Evolutionary conservation across 1,140 invertebrate species (phyloP), one percentile per base, ranked within the genome.

Genomic region (Ceratitis capitata): DNA sequence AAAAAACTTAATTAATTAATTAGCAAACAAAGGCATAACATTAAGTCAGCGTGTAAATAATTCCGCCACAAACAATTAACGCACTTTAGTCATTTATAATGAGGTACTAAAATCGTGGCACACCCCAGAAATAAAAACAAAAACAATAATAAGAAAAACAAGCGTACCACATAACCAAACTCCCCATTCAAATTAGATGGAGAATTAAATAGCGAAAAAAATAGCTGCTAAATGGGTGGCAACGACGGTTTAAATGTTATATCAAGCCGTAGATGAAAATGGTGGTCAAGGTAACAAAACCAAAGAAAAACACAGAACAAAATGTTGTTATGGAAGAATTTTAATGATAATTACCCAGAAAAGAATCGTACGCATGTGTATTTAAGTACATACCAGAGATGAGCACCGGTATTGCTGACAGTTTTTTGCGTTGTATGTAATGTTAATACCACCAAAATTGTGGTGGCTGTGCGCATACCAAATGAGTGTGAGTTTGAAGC

Each of bases 151-250:
- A 23, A 3, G 2, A 23, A 7, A n/a, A 56, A 56, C 51, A n/a
- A 78, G 19, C 69, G 45, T 1, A 35, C 23, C n/a, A 32, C 69
- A 23, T 45, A 78, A 47, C 35, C 69, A 78, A 78, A 78, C 69
- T 39, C 23, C 42, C 39, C 45, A 78, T 78, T 78, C 69, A 78
- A 78, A 78, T 78, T 45, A 78, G 69, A 78, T 78, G 26, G 69
- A 45, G 39, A 45, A 78, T n/a, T 74, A 26, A 78, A 23, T 10
- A 7, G 51, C 45, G 12, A 32, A 35, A 78, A 78, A 42, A 78
- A 78, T 45, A n/a, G n/a, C n/a, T 78, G 69, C 19, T 1, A 78
- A 78, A 78, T 78, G 39, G 69, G 69, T 78, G 69, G 42, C 69
- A 47, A 78, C 42, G 19, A 42, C 12, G 39, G 29, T n/a, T 9